A percentile compares a stretch with the other conserved stretches of the same genome.
These are phyloP conservation scores for Hololepta plana DNA, from an alignment of 2,888 invertebrate genomes.

Conservation along the genomic window DNA sequence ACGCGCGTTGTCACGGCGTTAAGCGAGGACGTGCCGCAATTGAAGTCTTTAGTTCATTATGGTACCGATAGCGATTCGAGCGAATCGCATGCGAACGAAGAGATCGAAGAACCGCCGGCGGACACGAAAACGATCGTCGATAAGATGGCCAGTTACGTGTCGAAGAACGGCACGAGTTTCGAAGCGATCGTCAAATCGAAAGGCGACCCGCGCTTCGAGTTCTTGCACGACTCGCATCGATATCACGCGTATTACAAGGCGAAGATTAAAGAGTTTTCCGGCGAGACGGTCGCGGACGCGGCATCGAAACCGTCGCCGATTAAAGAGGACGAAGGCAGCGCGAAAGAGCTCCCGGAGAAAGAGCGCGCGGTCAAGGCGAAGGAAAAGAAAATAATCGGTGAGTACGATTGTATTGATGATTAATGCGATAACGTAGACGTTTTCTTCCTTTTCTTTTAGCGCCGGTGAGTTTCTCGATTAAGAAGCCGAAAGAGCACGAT, in stretches of 20 bases:
- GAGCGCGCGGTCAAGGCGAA: slow-evolving; percentile 5
- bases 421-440: no score
- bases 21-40: no score
- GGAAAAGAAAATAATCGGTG: neutral
- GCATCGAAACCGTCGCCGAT: neutral
- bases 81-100: slow-evolving; percentile 12
- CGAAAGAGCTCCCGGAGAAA: slow-evolving; percentile 6
- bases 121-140: slow-evolving; percentile 79
- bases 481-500: slow-evolving; percentile 48
- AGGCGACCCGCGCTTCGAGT: slow-evolving; percentile 74
- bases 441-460: slow-evolving; percentile 26
- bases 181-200: slow-evolving; percentile 73
- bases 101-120: slow-evolving; percentile 46
- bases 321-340: slow-evolving; percentile 1
- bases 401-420: no score
- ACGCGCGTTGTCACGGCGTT: no score
- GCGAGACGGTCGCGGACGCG: slow-evolving; percentile 15
- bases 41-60: slow-evolving; percentile 20
- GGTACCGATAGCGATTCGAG: slow-evolving; percentile 21
- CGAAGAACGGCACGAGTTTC: slow-evolving; percentile 87
- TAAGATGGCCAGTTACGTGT: slow-evolving; percentile 93
- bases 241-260: slow-evolving; percentile 69
- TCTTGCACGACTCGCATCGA: slow-evolving; percentile 58
- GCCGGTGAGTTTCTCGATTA: slow-evolving; percentile 72
- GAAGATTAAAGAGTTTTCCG: slow-evolving; percentile 34